Evolutionary conservation across 2,113 vertebrate species (phyloP).

Genomic region (Dasyprocta punctata): DNA sequence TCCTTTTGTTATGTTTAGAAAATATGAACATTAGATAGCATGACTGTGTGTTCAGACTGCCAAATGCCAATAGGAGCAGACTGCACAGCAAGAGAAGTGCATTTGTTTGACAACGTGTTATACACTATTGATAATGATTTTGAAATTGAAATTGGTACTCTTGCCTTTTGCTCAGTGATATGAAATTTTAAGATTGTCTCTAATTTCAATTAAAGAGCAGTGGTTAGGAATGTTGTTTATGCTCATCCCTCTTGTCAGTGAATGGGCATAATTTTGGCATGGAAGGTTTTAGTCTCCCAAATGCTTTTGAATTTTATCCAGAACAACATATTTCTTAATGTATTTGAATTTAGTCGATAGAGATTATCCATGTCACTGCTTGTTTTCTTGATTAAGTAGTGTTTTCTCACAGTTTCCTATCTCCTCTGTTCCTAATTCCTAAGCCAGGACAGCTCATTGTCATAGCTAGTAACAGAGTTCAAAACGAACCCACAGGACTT

Average conservation of each 20-base stretch:
- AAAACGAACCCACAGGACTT: not conserved
- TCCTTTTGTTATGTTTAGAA: conserved; percentile 78
- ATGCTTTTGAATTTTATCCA: conserved; percentile 72
- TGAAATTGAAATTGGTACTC: conserved; percentile 79
- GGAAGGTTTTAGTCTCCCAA: conserved; percentile 57
- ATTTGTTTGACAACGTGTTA: conserved; percentile 84
- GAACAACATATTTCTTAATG: conserved; percentile 68
- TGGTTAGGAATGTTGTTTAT: conserved; percentile 78
- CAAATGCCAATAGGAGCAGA: conserved; percentile 82
- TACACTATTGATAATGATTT: conserved; percentile 83
- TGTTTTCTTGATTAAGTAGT: conserved; percentile 53
- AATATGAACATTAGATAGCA: conserved; percentile 76
- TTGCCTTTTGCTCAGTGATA: conserved; percentile 77
- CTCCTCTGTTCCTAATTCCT: conserved; percentile 3
- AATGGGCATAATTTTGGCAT: conserved; percentile 44
- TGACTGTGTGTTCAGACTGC: conserved; percentile 79
- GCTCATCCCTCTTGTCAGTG: conserved; percentile 68
- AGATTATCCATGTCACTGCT: not conserved
- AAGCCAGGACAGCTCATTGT: not conserved
- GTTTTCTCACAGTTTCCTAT: not conserved
- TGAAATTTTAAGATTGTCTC: conserved; percentile 59
- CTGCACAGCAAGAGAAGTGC: conserved; percentile 76
- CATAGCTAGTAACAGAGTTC: not conserved
- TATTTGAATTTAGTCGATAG: conserved; percentile 59
- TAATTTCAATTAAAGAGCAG: conserved; percentile 75